Conservation (phyloP, 92 coral and sea anemone genomes). For the Epizoanthus ramosus region DNA sequence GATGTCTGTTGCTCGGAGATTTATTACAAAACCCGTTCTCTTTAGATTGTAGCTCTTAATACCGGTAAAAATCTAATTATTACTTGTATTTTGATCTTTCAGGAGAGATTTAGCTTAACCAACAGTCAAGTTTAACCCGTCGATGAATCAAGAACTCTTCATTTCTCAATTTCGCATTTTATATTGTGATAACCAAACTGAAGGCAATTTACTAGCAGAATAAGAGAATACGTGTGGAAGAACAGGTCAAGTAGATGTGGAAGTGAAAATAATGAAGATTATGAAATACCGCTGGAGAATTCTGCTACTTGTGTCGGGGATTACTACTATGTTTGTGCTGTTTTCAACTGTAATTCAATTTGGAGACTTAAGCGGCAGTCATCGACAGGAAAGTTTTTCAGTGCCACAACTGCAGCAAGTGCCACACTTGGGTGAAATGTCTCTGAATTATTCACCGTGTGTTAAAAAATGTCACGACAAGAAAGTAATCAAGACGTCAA, state of each 20-base stretch:
- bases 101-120: too few species aligned
- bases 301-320: background rate
- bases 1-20: too few species aligned
- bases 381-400: background rate
- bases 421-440: background rate
- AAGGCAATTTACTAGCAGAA: background rate
- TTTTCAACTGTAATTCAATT: slow-evolving; percentile 18
- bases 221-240: background rate
- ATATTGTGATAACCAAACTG: background rate
- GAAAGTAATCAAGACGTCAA: background rate
- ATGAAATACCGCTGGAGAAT: slow-evolving; percentile 12
- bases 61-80: too few species aligned
- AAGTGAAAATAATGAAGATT: background rate
- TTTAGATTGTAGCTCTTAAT: too few species aligned
- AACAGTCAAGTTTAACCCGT: too few species aligned
- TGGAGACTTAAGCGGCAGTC: background rate
- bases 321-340: background rate
- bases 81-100: too few species aligned
- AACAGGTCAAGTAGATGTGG: background rate
- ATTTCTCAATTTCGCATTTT: too few species aligned
- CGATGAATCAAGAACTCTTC: too few species aligned
- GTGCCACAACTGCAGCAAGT: background rate
- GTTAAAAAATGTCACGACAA: background rate
- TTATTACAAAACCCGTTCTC: too few species aligned
- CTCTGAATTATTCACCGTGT: background rate